A percentile compares a stretch with the other conserved stretches of the same genome.
These are phyloP conservation scores for Phylloscopus collybita DNA, from an alignment of 2,797 vertebrate species.

Conservation along the genomic window DNA sequence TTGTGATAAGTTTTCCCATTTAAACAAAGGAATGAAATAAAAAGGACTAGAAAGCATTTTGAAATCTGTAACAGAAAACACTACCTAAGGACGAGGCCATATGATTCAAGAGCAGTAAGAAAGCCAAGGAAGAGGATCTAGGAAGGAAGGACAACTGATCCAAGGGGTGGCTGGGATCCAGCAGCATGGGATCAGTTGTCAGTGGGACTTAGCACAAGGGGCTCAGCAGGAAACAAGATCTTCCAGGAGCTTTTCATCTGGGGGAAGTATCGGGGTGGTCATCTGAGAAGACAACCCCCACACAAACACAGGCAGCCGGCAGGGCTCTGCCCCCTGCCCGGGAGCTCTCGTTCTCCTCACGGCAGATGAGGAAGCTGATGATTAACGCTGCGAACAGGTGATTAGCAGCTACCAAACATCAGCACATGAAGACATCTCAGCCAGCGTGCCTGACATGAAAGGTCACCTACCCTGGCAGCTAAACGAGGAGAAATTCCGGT, in stretches of 20 bases:
- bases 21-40: background rate
- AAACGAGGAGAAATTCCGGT: background rate
- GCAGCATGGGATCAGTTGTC: background rate
- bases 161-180: background rate
- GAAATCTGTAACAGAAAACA: background rate
- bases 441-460: background rate
- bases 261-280: background rate
- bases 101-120: background rate
- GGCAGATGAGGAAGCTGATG: conserved; percentile 32
- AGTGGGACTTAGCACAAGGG: background rate
- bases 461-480: background rate
- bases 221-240: conserved; percentile 21
- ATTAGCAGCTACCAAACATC: background rate
- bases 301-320: background rate
- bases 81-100: background rate
- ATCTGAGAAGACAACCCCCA: conserved; percentile 18
- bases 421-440: background rate
- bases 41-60: background rate
- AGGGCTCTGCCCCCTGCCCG: background rate
- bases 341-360: accelerated
- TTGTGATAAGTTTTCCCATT: background rate
- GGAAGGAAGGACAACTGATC: background rate
- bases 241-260: background rate
- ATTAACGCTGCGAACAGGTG: background rate
- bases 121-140: background rate